Percentiles rank a stretch among this genome's conserved stretches.
Conservation (phyloP, 2,797 vertebrate genomes). For the Onychomys leucogaster region DNA sequence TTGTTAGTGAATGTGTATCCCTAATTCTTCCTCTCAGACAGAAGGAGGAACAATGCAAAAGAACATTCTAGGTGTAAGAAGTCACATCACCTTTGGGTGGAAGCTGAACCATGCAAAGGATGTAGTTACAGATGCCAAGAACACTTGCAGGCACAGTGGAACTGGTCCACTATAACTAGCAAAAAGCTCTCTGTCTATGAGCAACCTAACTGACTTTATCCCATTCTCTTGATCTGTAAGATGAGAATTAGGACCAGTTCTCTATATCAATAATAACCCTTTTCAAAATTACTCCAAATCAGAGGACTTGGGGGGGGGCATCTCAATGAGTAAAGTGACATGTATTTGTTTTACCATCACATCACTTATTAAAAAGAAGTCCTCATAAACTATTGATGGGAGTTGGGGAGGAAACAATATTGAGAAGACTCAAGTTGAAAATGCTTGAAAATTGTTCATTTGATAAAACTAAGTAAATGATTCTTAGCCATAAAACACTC, state of each 20-base stretch:
- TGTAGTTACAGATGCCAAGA: not conserved
- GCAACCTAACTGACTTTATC: not conserved
- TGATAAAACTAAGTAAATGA: not conserved
- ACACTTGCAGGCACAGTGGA: not conserved
- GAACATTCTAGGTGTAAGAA: not conserved
- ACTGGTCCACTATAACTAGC: not conserved
- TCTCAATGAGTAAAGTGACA: not conserved
- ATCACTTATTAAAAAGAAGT: slow-evolving; percentile 29
- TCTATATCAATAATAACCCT: not conserved
- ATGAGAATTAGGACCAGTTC: not conserved
- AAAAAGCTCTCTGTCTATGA: not conserved
- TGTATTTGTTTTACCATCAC: not conserved
- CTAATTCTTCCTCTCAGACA: slow-evolving; percentile 8
- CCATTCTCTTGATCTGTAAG: not conserved
- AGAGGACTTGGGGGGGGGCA: not conserved
- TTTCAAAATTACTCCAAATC: slow-evolving; percentile 28
- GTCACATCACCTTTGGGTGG: not conserved
- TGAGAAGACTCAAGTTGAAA: not conserved
- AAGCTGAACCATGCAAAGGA: not conserved
- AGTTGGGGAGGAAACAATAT: not conserved
- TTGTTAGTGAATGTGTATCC: not conserved
- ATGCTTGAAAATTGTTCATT: not conserved
- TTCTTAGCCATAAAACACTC: not conserved
- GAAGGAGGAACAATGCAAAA: not conserved
- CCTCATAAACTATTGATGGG: not conserved